Percentiles rank a stretch among this genome's conserved stretches.
Conservation (phyloP, 2,797 vertebrate species). For the Melanotaenia parkinsoni region DNA sequence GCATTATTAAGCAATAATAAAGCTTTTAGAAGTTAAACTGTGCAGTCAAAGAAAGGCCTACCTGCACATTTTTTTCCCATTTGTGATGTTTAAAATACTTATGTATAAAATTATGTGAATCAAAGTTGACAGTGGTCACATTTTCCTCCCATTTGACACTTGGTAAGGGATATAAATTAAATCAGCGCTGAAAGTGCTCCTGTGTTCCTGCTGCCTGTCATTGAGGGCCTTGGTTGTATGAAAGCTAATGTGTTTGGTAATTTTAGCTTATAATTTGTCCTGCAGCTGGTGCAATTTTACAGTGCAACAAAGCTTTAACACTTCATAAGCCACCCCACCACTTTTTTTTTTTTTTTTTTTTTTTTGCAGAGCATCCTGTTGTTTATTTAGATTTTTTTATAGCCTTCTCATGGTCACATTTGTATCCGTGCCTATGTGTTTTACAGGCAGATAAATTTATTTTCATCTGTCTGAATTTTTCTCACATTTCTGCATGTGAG, state of each 20-base stretch:
- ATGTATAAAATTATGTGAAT: constrained; percentile 4
- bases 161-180: constrained; percentile 22
- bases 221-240: neutral
- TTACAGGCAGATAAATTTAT: neutral
- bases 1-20: constrained; percentile 8
- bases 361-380: constrained; percentile 70
- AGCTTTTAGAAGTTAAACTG: neutral
- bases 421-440: constrained; percentile 14
- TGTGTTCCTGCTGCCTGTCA: constrained; percentile 15
- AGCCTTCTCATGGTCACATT: constrained; percentile 51
- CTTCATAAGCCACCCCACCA: constrained; percentile 25
- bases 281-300: constrained; percentile 28
- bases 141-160: constrained; percentile 29
- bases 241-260: constrained; percentile 19
- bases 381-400: constrained; percentile 50
- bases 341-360: constrained; percentile 50
- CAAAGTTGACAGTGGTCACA: constrained; percentile 10
- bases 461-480: constrained; percentile 7
- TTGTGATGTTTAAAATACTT: constrained; percentile 9
- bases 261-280: neutral
- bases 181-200: constrained; percentile 20
- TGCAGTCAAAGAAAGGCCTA: neutral
- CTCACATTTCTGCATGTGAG: constrained; percentile 1
- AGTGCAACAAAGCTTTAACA: constrained; percentile 45
- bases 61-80: constrained; percentile 3